Base-by-base conservation (phyloP, 2,888 invertebrate genomes). In the Peribatodes rhomboidaria region DNA sequence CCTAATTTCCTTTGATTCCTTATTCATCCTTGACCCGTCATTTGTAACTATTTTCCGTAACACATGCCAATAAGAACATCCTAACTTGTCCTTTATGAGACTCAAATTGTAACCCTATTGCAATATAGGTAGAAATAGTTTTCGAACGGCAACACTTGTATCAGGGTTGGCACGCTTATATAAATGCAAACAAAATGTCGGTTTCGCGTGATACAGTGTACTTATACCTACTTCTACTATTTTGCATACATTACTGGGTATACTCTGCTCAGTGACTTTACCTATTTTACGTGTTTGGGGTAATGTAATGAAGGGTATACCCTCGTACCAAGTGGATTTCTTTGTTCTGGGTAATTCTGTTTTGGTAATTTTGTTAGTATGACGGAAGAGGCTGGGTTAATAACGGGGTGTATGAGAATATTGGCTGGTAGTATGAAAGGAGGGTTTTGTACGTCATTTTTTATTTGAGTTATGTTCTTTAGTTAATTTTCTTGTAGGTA, bases 121-220 rank as follows among this genome's bases (percentile, higher is more conserved):
- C 2, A 3, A 37, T 2, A 1, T 1, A 0, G 33, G 54, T 76
- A 81, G 67, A 73, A 77, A 77, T 66, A 33, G 14, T 14, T 59
- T 58, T 53, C 59, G 61, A 41, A 62, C 49, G 22, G 33, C 14
- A 3, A 0, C 16, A 20, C 59, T 67, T 31, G 33, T 42, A 47
- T 58, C 59, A 70, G 63, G 68, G 60, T 65, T 70, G 65, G 49
- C 60, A 65, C 61, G 71, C 66, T 71, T 87, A 87, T 89, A 87
- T 89, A 86, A 89, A 90, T 89, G 89, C 80, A 89, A 89, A 90
- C 90, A 89, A 91, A 92, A 92, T 92, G 92, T 87, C 77, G 81
- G 84, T 82, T 86, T 92, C 83, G 92, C 92, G 92, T 92, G 92
- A 84, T 86, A 83, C 80, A 77, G 76, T 74, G 80, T 87, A 91